Evolutionary conservation across 2,113 vertebrate species (phyloP), one percentile per base, ranked within the genome.

Genomic region (Plestiodon gilberti): DNA sequence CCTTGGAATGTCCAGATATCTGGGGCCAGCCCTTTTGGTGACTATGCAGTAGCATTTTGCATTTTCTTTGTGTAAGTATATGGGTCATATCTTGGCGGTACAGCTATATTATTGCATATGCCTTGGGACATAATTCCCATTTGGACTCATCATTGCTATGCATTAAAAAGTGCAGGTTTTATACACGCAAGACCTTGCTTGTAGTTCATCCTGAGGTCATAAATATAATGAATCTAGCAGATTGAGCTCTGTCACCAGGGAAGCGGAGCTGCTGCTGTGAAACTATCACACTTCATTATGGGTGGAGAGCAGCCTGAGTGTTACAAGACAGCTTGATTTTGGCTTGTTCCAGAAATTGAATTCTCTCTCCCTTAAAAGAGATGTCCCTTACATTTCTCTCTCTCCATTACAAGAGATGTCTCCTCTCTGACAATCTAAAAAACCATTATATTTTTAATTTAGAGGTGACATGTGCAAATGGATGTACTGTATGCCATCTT

Each of bases 91-190:
- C n/a, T 22, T 74, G 69, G 57, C 52, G 22, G 57, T 59, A 20
- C 59, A 81, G 59, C 64, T 61, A 35, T 55, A 81, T 75, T 74
- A 71, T 40, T 74, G n/a, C 78, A 38, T 30, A 74, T 86, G 65
- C 25, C 67, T 2, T 23, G 55, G 65, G 57, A 69, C 28, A 48
- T 52, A 77, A 82, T 64, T 70, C 80, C 73, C 1, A 30, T 30
- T 35, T 75, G 76, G 79, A 64, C 57, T 80, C 67, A 75, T 74
- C 69, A 69, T 13, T 75, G 62, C 43, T 38, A 55, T 81, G 78
- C 71, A 85, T 77, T 71, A 82, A 85, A 52, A 77, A 70, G 23
- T 52, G 73, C 70, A 85, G 78, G 55, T 33, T 77, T 86, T 57
- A 76, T 15, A 81, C 73, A 23, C 71, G 64, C 22, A 70, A 77